Evolutionary conservation across 2,797 vertebrate genomes (phyloP).

Genomic region (Hipposideros larvatus): DNA sequence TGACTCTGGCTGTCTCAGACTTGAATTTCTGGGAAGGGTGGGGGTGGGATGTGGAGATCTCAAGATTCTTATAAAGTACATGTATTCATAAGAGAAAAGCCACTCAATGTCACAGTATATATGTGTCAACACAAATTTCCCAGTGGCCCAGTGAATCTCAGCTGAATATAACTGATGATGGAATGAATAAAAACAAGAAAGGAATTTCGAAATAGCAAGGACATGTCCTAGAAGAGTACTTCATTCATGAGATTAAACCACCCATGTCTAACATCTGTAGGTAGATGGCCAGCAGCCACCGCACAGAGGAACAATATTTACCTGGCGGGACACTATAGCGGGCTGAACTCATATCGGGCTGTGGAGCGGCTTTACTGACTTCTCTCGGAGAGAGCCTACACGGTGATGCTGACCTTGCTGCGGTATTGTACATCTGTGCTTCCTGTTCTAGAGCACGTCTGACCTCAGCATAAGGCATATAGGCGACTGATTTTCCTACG

Average conservation of each 20-base stretch:
- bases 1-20: conserved; percentile 54
- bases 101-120: conserved; percentile 40
- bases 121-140: conserved; percentile 34
- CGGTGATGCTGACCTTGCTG: conserved; percentile 91
- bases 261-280: conserved; percentile 4
- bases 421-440: conserved; percentile 86
- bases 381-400: conserved; percentile 94
- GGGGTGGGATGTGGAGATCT: background rate
- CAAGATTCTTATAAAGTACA: conserved; percentile 32
- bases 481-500: conserved; percentile 94
- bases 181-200: conserved; percentile 42
- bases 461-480: conserved; percentile 94
- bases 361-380: conserved; percentile 92
- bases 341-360: conserved; percentile 90
- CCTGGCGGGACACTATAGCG: conserved; percentile 95
- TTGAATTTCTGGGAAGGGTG: background rate
- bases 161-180: background rate
- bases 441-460: conserved; percentile 94
- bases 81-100: conserved; percentile 31
- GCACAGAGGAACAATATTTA: conserved; percentile 81
- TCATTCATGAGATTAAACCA: background rate
- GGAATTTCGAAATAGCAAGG: background rate
- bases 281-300: background rate
- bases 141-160: conserved; percentile 42
- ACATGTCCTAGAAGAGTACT: background rate